Evolutionary conservation across 1,140 invertebrate species (phyloP).

Genomic region (Bombus picipes): DNA sequence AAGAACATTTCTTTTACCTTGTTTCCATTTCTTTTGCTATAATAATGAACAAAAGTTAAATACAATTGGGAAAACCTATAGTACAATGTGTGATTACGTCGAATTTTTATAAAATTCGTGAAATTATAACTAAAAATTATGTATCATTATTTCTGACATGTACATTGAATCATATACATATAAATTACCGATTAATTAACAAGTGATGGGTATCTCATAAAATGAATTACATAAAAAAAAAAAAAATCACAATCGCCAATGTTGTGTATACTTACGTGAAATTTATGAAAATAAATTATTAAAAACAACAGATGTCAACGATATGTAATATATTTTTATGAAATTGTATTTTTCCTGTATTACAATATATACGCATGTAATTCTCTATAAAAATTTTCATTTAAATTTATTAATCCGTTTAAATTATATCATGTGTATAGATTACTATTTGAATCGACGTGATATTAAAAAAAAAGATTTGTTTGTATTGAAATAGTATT

Average conservation of each 20-base stretch:
- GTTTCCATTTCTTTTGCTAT: slow-evolving; percentile 1
- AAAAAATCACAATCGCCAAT: slow-evolving; percentile 26
- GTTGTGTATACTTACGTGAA: slow-evolving; percentile 62
- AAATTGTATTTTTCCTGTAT: slow-evolving; percentile 1
- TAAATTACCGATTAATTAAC: slow-evolving; percentile 20
- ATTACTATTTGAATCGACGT: not conserved
- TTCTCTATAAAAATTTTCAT: not conserved
- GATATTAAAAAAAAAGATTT: not conserved
- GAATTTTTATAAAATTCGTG: slow-evolving; percentile 10
- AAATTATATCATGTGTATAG: not conserved
- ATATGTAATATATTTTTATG: not conserved
- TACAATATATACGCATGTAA: not conserved
- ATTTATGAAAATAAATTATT: slow-evolving; percentile 63
- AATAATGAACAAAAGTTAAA: not conserved
- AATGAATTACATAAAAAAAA: slow-evolving; percentile 19
- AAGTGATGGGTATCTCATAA: slow-evolving; percentile 9
- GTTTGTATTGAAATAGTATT: not conserved
- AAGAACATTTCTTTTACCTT: slow-evolving; percentile 1
- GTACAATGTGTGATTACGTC: not conserved
- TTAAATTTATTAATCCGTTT: not conserved
- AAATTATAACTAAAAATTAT: slow-evolving; percentile 16
- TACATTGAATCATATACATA: slow-evolving; percentile 24
- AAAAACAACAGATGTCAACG: slow-evolving; percentile 22
- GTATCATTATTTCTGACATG: slow-evolving; percentile 9
- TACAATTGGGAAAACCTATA: not conserved